A percentile compares a stretch with the other conserved stretches of the same genome.
phyloP scores from a whole-genome alignment of 2,113 vertebrate genomes.

The Micronycteris hirsuta region DNA sequence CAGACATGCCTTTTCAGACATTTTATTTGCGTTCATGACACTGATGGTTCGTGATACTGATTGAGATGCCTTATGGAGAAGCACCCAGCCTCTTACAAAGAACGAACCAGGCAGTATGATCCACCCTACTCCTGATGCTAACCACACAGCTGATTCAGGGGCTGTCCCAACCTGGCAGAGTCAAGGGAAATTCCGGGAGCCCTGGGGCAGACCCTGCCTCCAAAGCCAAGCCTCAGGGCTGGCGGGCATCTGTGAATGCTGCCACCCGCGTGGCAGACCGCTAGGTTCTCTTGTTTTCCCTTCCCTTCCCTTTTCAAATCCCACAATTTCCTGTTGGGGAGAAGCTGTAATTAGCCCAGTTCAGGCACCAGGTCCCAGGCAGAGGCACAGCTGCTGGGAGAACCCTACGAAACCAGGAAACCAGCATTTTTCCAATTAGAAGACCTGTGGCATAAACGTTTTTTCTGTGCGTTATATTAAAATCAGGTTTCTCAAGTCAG shows the following conservation, averaged over 20 bases:
- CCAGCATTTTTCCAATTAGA: conserved; percentile 48
- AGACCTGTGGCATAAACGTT: conserved; percentile 13
- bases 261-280: conserved; percentile 26
- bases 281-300: conserved; percentile 43
- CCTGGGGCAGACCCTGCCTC: not conserved
- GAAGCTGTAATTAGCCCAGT: conserved; percentile 53
- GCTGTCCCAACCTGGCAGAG: not conserved
- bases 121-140: not conserved
- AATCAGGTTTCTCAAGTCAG: conserved; percentile 54
- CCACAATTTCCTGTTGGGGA: conserved; percentile 36
- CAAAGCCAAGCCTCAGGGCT: not conserved
- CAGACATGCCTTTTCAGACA: not conserved
- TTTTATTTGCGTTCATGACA: conserved; percentile 76
- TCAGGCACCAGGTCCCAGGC: conserved; percentile 25
- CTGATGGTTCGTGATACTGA: conserved; percentile 42
- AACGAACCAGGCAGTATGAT: not conserved
- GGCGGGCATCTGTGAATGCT: not conserved
- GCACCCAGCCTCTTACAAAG: not conserved
- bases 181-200: conserved; percentile 34
- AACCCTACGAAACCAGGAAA: conserved; percentile 32
- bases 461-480: conserved; percentile 30
- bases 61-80: conserved; percentile 1
- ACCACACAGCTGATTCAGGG: not conserved
- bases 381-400: not conserved
- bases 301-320: conserved; percentile 59